Percentiles rank a stretch among this genome's conserved stretches.
Conservation (phyloP, 2,888 invertebrate genomes). For the Latrodectus hesperus region DNA sequence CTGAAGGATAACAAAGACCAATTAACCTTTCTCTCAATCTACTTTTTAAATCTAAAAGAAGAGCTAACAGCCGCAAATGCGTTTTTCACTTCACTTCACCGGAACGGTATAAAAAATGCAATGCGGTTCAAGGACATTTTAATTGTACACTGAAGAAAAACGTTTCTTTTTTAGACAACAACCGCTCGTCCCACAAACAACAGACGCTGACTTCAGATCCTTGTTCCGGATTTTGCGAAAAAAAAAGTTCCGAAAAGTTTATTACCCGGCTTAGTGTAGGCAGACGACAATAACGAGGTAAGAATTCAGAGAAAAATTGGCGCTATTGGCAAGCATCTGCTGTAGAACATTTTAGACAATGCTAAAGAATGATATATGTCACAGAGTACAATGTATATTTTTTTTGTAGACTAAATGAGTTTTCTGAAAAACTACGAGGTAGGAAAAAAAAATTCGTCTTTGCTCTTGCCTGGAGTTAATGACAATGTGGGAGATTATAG, state of each 20-base stretch:
- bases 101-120: background rate
- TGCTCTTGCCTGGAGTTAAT: conserved; percentile 22
- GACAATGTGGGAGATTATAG: background rate
- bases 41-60: background rate
- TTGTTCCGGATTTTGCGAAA: conserved; percentile 18
- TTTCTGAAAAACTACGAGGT: no score
- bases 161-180: conserved; percentile 33
- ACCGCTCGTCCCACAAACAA: conserved; percentile 3
- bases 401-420: no score
- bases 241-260: conserved; percentile 44
- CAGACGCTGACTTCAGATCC: conserved; percentile 11
- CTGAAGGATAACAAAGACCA: background rate
- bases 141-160: conserved; percentile 4
- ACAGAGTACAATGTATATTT: background rate
- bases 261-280: conserved; percentile 24
- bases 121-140: background rate
- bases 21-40: background rate
- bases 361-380: conserved; percentile 31
- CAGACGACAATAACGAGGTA: background rate
- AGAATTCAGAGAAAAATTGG: conserved; percentile 1
- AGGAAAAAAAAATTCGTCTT: conserved; percentile 9
- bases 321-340: conserved; percentile 27
- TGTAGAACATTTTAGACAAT: conserved; percentile 12
- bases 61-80: background rate
- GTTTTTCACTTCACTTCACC: background rate